Conservation (phyloP, 2,113 vertebrate genomes). For the Clarias macrocephalus region DNA sequence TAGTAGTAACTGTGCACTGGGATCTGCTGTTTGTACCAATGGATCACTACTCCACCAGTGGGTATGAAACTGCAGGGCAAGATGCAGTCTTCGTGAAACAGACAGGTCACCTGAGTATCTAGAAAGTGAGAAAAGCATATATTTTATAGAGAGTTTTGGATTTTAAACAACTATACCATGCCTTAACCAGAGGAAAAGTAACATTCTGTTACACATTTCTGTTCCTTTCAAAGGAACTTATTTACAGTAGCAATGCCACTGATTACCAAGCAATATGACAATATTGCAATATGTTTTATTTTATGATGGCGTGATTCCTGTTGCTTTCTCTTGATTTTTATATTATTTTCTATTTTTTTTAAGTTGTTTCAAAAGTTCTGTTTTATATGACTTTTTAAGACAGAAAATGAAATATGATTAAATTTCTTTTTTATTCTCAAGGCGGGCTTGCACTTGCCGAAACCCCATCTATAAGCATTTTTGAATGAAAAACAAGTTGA, state of each 20-base stretch:
- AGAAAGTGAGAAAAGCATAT: constrained; percentile 12
- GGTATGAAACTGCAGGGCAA: constrained; percentile 76
- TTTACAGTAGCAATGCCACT: background rate
- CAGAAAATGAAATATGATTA: no score
- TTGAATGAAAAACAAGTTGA: no score
- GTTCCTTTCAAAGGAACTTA: background rate
- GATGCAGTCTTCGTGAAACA: constrained; percentile 75
- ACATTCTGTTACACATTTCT: background rate
- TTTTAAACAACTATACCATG: background rate
- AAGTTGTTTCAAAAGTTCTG: background rate
- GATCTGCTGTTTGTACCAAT: constrained; percentile 77
- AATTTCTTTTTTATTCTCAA: no score
- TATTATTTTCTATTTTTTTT: background rate
- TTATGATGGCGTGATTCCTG: background rate
- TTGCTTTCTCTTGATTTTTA: background rate
- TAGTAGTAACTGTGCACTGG: constrained; percentile 79
- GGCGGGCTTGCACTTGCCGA: no score
- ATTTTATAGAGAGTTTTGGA: background rate
- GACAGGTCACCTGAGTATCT: constrained; percentile 69
- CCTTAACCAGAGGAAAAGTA: background rate
- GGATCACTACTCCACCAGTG: constrained; percentile 73
- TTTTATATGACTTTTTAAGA: background rate
- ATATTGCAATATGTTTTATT: no score
- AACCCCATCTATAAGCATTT: no score
- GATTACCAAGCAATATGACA: background rate